Conservation (phyloP, 2,888 invertebrate genomes). For the Cistogaster globosa region DNA sequence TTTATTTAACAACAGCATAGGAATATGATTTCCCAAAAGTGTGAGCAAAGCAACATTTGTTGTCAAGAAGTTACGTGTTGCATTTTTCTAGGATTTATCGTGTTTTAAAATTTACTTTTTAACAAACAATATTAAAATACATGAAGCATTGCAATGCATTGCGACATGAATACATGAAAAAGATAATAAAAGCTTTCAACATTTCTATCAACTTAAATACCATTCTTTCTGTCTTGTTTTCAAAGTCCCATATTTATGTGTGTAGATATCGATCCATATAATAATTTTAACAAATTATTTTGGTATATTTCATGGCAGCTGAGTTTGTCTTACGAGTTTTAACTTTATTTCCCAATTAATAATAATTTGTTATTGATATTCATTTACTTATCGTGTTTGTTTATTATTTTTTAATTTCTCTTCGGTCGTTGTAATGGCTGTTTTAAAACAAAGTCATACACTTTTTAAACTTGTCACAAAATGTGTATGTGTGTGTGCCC, state of each 20-base stretch:
- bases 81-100: no score
- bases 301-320: conserved; percentile 33
- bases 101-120: no score
- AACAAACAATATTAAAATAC: no score
- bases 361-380: conserved; percentile 46
- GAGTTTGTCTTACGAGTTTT: conserved; percentile 51
- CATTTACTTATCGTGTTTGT: neutral
- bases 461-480: conserved; percentile 46
- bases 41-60: no score
- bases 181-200: no score
- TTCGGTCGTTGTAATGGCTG: conserved; percentile 30
- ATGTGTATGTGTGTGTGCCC: conserved; percentile 55
- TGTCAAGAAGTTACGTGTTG: no score
- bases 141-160: no score
- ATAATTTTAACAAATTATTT: conserved; percentile 44
- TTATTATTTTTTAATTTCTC: neutral
- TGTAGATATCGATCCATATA: conserved; percentile 22
- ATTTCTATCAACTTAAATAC: no score
- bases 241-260: neutral
- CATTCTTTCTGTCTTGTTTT: no score
- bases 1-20: no score
- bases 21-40: no score
- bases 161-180: no score
- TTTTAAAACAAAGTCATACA: neutral
- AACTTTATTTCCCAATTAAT: conserved; percentile 32